These are phyloP conservation scores for Sarcophaga rosellei DNA, from an alignment of 2,888 invertebrate species.

Conservation along the genomic window DNA sequence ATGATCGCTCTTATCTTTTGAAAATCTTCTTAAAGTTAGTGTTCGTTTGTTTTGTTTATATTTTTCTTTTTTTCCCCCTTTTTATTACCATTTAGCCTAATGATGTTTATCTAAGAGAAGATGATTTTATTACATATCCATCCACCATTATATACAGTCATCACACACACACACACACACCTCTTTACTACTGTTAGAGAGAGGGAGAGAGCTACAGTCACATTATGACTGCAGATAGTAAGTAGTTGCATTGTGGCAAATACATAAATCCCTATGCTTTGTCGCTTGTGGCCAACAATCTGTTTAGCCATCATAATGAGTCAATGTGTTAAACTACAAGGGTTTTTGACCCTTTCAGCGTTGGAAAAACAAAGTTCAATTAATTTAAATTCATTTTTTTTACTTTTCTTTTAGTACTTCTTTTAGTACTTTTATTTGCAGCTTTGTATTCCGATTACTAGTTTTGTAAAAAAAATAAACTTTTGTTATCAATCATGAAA, in stretches of 20 bases:
- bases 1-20: slow-evolving; percentile 18
- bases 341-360: neutral
- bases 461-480: too few species aligned
- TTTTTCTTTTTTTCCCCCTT: slow-evolving; percentile 24
- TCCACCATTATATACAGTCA: slow-evolving; percentile 27
- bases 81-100: slow-evolving; percentile 57
- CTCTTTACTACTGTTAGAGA: neutral
- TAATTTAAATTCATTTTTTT: neutral
- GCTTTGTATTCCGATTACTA: too few species aligned
- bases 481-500: too few species aligned
- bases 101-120: slow-evolving; percentile 59
- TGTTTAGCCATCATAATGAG: neutral
- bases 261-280: neutral
- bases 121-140: slow-evolving; percentile 50
- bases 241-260: too few species aligned
- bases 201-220: too few species aligned
- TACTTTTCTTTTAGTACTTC: neutral
- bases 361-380: neutral
- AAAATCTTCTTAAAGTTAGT: neutral
- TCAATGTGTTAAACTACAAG: neutral
- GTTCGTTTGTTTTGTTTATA: too few species aligned
- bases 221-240: too few species aligned
- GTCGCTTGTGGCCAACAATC: neutral
- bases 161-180: too few species aligned
- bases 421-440: too few species aligned